Evolutionary conservation across 1,140 invertebrate species (phyloP).

Genomic region (Lepidurus arcticus): DNA sequence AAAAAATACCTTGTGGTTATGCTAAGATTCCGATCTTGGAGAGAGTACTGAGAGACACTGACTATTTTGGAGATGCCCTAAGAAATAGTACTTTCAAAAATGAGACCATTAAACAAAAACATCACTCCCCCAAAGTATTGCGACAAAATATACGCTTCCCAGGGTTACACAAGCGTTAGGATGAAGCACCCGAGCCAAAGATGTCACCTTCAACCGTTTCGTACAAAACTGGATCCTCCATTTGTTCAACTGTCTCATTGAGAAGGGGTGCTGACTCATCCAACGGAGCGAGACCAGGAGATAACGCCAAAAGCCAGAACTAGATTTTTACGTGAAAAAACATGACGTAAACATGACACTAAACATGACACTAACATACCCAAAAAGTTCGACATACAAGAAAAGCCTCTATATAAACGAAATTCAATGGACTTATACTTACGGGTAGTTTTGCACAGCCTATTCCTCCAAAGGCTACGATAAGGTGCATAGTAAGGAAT

Average conservation of each 20-base stretch:
- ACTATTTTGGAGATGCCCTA: background rate
- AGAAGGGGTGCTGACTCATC: background rate
- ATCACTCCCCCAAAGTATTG: background rate
- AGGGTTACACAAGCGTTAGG: background rate
- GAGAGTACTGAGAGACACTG: background rate
- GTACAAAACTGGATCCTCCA: background rate
- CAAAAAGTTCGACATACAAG: background rate
- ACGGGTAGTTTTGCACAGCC: constrained; percentile 30
- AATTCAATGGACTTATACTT: constrained; percentile 8
- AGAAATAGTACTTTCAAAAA: background rate
- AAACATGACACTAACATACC: constrained; percentile 17
- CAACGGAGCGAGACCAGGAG: background rate
- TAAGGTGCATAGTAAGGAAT: constrained; percentile 63
- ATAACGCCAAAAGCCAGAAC: background rate
- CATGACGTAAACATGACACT: background rate
- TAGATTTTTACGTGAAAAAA: background rate
- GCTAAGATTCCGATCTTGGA: background rate
- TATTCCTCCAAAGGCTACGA: constrained; percentile 56
- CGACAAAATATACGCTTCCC: background rate
- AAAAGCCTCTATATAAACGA: background rate
- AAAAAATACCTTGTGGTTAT: background rate
- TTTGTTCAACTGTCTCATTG: background rate
- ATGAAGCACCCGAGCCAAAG: background rate
- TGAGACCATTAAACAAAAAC: background rate
- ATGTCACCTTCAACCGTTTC: background rate